Percentiles rank a stretch among this genome's conserved stretches.
phyloP scores from a whole-genome alignment of 1,140 invertebrate species.

The Platorchestia sp. region DNA sequence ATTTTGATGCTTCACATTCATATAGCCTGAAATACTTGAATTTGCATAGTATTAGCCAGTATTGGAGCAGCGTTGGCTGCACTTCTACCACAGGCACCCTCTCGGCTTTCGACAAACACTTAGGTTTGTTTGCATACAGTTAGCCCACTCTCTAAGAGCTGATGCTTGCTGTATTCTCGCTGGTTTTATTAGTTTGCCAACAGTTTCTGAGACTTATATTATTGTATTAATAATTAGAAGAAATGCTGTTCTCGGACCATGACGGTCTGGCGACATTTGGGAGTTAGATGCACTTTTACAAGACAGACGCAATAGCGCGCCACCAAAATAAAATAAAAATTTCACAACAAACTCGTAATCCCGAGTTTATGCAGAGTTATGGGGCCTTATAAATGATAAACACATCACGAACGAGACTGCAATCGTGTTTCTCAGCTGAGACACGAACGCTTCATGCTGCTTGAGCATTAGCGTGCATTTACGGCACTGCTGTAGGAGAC shows the following conservation, averaged over 20 bases:
- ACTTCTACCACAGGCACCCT: constrained; percentile 12
- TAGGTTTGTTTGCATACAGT: constrained; percentile 41
- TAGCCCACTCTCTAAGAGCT: constrained; percentile 27
- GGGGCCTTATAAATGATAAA: not conserved
- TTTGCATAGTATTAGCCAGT: constrained; percentile 33
- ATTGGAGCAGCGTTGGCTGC: not conserved
- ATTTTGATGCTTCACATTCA: constrained; percentile 3
- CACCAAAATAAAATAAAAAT: not conserved
- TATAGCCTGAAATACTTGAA: constrained; percentile 38
- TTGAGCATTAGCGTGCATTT: not conserved
- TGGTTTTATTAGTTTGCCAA: constrained; percentile 43
- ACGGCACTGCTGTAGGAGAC: not conserved
- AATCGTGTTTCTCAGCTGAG: not conserved
- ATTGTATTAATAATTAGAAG: constrained; percentile 27
- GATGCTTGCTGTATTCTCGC: not conserved
- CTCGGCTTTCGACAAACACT: constrained; percentile 21
- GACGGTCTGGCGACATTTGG: not conserved
- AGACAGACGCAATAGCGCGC: not conserved
- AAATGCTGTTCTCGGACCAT: not conserved
- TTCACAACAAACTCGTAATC: not conserved
- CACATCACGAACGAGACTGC: not conserved
- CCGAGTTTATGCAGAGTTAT: not conserved
- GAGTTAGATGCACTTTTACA: not conserved
- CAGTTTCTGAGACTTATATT: constrained; percentile 41
- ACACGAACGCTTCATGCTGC: not conserved